phyloP scores from a whole-genome alignment of 2,113 vertebrate genomes.

The Mus spicilegus region DNA sequence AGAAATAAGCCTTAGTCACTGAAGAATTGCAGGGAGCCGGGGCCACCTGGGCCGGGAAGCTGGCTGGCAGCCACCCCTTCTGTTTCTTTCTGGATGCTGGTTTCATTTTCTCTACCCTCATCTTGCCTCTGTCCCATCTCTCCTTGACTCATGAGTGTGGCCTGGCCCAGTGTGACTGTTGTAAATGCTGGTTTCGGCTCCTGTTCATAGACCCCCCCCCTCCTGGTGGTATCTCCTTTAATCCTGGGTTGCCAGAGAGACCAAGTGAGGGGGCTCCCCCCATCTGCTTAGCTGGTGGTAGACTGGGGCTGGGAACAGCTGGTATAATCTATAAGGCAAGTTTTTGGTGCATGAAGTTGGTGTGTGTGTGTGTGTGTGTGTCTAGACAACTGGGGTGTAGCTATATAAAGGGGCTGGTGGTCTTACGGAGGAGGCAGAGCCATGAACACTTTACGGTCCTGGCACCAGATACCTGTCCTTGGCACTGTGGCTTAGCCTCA shows the following conservation, averaged over 20 bases:
- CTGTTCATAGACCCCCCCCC: neutral
- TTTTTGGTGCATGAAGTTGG: neutral
- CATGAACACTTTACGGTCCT: neutral
- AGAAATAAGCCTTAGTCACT: neutral
- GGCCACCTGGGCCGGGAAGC: neutral
- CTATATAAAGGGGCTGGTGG: neutral
- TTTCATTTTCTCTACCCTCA: conserved; percentile 25
- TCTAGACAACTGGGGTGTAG: accelerated
- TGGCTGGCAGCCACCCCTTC: neutral
- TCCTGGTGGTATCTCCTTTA: neutral
- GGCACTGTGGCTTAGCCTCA: neutral
- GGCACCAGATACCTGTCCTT: neutral
- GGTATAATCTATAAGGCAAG: neutral
- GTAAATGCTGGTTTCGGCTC: neutral
- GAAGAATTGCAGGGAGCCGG: neutral
- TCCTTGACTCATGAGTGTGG: neutral
- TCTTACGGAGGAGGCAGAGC: neutral
- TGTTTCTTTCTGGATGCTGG: neutral
- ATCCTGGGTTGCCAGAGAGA: neutral
- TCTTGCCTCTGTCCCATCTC: neutral
- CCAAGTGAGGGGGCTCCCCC: neutral
- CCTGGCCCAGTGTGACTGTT: neutral
- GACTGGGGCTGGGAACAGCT: neutral
- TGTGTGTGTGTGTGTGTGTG: neutral
- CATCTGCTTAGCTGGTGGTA: neutral